These are phyloP conservation scores for Gobius niger DNA, from an alignment of 2,113 vertebrate species.

Conservation along the genomic window DNA sequence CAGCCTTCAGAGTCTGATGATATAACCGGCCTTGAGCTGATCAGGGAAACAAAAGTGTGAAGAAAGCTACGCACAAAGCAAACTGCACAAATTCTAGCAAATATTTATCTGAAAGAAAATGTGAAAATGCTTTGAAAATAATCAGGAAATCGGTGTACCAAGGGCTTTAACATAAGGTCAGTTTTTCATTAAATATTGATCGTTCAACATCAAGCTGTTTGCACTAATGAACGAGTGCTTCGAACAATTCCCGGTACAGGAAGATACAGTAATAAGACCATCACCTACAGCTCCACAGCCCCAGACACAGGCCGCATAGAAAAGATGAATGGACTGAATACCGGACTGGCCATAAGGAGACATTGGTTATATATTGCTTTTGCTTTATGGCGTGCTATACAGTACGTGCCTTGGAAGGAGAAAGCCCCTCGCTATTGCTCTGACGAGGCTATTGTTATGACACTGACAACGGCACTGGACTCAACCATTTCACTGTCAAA, in stretches of 20 bases:
- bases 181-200: not conserved
- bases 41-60: not conserved
- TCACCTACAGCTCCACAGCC: not conserved
- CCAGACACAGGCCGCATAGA: not conserved
- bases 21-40: not conserved
- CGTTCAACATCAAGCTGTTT: not conserved
- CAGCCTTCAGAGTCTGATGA: not conserved
- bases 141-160: not conserved
- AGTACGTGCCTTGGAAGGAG: too few species aligned
- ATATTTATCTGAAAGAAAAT: not conserved
- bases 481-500: not conserved
- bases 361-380: not conserved
- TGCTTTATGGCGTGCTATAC: not conserved
- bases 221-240: not conserved
- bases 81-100: not conserved
- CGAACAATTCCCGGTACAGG: not conserved
- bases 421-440: too few species aligned
- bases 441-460: not conserved
- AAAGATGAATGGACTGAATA: not conserved
- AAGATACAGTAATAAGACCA: not conserved
- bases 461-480: not conserved
- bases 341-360: not conserved
- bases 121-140: constrained; percentile 31
- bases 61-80: not conserved
- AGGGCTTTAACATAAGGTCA: not conserved